phyloP scores from a whole-genome alignment of 1,140 invertebrate species.

The Heliconius congener region DNA sequence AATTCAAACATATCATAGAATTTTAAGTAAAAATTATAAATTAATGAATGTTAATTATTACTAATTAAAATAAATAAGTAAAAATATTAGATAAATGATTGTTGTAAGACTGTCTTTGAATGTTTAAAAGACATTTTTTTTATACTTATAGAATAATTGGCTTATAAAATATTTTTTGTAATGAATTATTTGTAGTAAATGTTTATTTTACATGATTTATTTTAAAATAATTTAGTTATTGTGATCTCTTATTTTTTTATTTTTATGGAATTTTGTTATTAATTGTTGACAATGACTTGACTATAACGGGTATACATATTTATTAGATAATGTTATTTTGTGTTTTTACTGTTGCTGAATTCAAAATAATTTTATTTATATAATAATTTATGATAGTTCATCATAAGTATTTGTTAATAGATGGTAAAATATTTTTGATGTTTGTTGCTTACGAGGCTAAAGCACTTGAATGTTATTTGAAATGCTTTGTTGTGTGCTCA shows the following conservation, averaged over 20 bases:
- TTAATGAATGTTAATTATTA: neutral
- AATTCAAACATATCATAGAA: constrained; percentile 61
- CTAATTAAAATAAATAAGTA: neutral
- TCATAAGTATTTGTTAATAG: constrained; percentile 12
- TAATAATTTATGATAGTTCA: neutral
- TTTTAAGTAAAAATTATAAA: constrained; percentile 37
- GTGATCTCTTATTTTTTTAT: too few species aligned
- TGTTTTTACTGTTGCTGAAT: too few species aligned
- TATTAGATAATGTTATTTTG: too few species aligned
- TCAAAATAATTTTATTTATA: neutral
- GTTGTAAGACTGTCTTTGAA: constrained; percentile 20
- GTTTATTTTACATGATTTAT: too few species aligned
- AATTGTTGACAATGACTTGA: too few species aligned
- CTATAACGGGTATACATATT: too few species aligned
- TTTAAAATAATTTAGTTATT: too few species aligned
- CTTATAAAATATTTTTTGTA: too few species aligned
- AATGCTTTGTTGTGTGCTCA: constrained; percentile 32
- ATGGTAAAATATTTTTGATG: constrained; percentile 34
- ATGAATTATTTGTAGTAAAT: too few species aligned
- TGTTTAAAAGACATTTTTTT: neutral
- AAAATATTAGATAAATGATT: neutral
- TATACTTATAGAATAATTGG: too few species aligned
- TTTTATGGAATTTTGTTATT: too few species aligned
- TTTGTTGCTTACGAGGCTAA: constrained; percentile 30
- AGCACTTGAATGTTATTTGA: constrained; percentile 23